Percentiles rank a stretch among this genome's conserved stretches.
phyloP scores from a whole-genome alignment of 2,113 vertebrate species.

The Gambusia affinis region DNA sequence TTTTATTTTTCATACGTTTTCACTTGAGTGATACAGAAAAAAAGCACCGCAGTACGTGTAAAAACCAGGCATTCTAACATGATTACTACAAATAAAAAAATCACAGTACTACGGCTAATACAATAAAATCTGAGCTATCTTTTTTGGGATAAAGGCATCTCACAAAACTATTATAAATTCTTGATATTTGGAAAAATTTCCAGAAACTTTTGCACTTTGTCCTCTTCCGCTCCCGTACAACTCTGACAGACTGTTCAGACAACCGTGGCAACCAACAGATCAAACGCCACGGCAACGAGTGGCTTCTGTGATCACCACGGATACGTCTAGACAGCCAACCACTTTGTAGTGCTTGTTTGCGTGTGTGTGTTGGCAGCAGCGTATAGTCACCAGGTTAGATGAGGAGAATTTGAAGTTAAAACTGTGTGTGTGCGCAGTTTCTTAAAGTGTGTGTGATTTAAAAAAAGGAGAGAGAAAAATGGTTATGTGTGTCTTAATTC shows the following conservation, averaged over 20 bases:
- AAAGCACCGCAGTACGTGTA: background rate
- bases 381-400: background rate
- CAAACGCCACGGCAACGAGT: constrained; percentile 49
- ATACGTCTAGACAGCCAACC: constrained; percentile 42
- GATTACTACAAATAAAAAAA: too few relatives aligned
- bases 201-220: background rate
- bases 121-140: background rate
- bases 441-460: background rate
- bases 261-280: constrained; percentile 34
- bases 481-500: constrained; percentile 14
- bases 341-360: constrained; percentile 44
- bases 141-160: background rate
- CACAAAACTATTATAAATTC: background rate
- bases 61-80: background rate
- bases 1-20: too few relatives aligned
- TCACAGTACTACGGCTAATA: too few relatives aligned
- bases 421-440: constrained; percentile 5
- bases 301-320: constrained; percentile 47
- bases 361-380: constrained; percentile 2
- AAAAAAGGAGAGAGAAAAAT: background rate
- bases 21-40: background rate
- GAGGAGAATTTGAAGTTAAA: constrained; percentile 13
- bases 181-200: background rate
- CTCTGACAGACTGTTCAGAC: constrained; percentile 25
- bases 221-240: constrained; percentile 14